phyloP scores from a whole-genome alignment of 2,888 invertebrate genomes.

The Myathropa florea region DNA sequence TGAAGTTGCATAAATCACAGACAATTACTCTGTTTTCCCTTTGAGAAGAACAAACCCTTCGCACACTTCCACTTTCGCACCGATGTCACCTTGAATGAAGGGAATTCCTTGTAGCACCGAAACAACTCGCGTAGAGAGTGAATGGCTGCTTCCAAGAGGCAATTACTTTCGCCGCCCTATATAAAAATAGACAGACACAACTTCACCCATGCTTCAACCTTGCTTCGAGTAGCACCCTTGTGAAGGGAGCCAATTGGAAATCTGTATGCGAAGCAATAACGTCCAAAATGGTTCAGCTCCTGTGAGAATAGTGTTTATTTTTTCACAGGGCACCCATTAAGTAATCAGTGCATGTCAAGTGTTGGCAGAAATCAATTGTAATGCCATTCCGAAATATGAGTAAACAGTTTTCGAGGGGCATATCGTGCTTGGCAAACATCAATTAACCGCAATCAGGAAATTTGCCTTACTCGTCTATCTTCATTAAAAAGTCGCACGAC shows the following conservation, averaged over 20 bases:
- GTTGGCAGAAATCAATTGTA: conserved; percentile 5
- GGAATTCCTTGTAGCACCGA: no score
- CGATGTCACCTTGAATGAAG: no score
- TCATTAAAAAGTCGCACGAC: conserved; percentile 17
- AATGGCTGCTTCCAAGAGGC: no score
- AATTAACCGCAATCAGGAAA: conserved; percentile 32
- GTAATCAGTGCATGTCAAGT: neutral
- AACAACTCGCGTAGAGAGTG: no score
- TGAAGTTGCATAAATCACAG: no score
- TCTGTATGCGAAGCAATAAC: neutral
- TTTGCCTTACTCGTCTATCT: conserved; percentile 1
- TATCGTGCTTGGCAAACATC: conserved; percentile 14
- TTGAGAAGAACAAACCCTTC: no score
- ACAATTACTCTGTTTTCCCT: no score
- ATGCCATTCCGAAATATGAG: neutral
- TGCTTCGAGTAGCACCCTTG: no score
- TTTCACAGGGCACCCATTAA: neutral
- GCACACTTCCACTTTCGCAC: no score
- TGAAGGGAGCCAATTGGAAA: neutral
- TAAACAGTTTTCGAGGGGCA: neutral
- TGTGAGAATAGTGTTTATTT: neutral
- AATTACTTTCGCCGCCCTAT: no score
- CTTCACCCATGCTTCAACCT: no score
- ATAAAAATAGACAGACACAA: no score
- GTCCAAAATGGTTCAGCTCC: neutral